phyloP scores from a whole-genome alignment of 2,888 invertebrate species.

The Nebria salina region DNA sequence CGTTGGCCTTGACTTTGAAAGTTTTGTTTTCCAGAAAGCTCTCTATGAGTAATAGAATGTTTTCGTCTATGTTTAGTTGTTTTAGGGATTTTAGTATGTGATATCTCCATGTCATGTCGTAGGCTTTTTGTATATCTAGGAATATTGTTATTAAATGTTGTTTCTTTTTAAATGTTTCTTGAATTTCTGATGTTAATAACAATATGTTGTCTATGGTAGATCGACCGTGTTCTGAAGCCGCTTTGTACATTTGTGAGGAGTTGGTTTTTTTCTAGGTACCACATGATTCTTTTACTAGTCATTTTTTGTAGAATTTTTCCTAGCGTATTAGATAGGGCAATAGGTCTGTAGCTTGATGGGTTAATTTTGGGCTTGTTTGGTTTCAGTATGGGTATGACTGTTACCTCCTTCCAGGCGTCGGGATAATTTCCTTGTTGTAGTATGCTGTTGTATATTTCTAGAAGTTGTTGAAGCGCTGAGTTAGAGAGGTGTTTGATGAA shows the following conservation, averaged over 20 bases:
- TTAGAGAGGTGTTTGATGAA: constrained; percentile 16
- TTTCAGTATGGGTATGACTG: constrained; percentile 15
- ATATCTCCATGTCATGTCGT: constrained; percentile 7
- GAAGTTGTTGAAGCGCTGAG: not conserved
- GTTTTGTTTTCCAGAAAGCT: not conserved
- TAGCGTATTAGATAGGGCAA: not conserved
- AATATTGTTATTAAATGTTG: constrained; percentile 3
- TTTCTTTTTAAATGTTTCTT: not conserved
- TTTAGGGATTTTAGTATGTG: constrained; percentile 3
- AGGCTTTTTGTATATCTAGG: constrained; percentile 9
- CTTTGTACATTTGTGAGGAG: not conserved
- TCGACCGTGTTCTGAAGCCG: not conserved
- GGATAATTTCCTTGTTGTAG: constrained; percentile 45
- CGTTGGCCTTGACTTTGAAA: constrained; percentile 11
- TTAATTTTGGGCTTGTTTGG: constrained; percentile 9
- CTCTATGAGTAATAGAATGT: not conserved
- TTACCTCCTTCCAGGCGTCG: constrained; percentile 15
- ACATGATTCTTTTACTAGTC: constrained; percentile 2
- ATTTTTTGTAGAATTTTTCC: not conserved
- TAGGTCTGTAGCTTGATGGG: not conserved
- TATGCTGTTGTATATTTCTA: constrained; percentile 16
- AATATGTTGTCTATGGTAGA: not conserved
- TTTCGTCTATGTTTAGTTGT: not conserved
- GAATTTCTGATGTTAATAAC: too few relatives aligned
- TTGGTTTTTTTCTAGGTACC: not conserved